Evolutionary conservation across 2,113 vertebrate genomes (phyloP), one percentile per base, ranked within the genome.

Genomic region (Podilymbus podiceps): DNA sequence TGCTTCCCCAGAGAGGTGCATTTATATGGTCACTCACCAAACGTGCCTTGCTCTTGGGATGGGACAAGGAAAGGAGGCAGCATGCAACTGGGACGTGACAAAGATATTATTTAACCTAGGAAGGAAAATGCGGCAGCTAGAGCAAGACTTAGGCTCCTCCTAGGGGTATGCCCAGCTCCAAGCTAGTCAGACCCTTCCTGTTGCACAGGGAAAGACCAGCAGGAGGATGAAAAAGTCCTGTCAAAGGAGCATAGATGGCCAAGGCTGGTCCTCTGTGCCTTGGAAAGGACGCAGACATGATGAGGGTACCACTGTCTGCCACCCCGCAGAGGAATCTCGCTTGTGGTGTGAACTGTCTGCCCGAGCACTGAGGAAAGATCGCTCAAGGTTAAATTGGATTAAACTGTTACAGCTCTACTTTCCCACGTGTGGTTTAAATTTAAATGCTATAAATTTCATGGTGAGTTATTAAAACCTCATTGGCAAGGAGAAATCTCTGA

Each of bases 401-500:
- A 93, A 96, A 96, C 85, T 83, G 91, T 88, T 96, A 91, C 92
- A 90, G 90, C 93, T 94, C 90, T 56, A 33, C 95, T 95, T 97
- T 96, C 93, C 96, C 95, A 97, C 16, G 59, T 95, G 96, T 94
- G 95, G 93, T 96, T 96, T 96, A 96, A 93, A 96, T 96, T 95
- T 91, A 94, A 96, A 91, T 0, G 33, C 88, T 96, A 92, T 94
- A 93, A 84, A 94, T 96, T 96, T 96, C 95, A 96, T 18, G 85
- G 95, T 55, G 82, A 94, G 96, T 91, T 97, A 97, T 96, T 96
- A 97, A 97, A 97, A 91, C 95, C 82, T 94, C 90, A 89, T 95
- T 96, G 93, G 92, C 93, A 88, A 91, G 78, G 22, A 88, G 47
- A 88, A 63, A 50, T 88, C 75, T 93, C 95, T 69, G 46, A 82